Evolutionary conservation across 2,888 invertebrate genomes (phyloP), one percentile per base, ranked within the genome.

Genomic region (Harmothoe impar): DNA sequence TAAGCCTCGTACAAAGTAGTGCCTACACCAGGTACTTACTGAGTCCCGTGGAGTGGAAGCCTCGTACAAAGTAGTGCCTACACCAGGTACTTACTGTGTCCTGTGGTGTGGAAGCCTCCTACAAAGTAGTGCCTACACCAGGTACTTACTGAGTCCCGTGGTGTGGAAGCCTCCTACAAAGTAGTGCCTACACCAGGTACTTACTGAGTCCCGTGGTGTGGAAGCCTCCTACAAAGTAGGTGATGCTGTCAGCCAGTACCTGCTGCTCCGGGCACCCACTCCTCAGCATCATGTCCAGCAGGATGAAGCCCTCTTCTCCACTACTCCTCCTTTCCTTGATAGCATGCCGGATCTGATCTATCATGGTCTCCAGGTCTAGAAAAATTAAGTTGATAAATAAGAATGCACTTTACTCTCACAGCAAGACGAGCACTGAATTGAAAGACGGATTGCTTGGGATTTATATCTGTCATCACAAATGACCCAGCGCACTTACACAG

Each of bases 121-220:
- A n/a, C n/a, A n/a, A n/a, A n/a, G n/a, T n/a, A n/a, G n/a, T n/a
- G n/a, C n/a, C n/a, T n/a, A n/a, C n/a, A n/a, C n/a, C 15, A 56
- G 17, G 20, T 56, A 84, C 84, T 84, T 35, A 84, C 84, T 15
- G 88, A 92, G n/a, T n/a, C n/a, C n/a, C n/a, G n/a, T n/a, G n/a
- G n/a, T n/a, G n/a, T n/a, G n/a, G n/a, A n/a, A n/a, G n/a, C n/a
- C n/a, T n/a, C n/a, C n/a, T n/a, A n/a, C n/a, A n/a, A n/a, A n/a
- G n/a, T 91, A 91, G 0, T n/a, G n/a, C n/a, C n/a, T n/a, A n/a
- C n/a, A n/a, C n/a, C 7, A 68, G 1, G 12, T 68, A 85, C 85
- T 85, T 52, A 85, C 85, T 10, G 88, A 92, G 91, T 78, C 93
- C 94, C 23, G 93, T 93, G 17, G 94, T 93, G 88, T 94, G 93